phyloP scores from a whole-genome alignment of 2,888 invertebrate species.

The Alloplasta piceator region DNA sequence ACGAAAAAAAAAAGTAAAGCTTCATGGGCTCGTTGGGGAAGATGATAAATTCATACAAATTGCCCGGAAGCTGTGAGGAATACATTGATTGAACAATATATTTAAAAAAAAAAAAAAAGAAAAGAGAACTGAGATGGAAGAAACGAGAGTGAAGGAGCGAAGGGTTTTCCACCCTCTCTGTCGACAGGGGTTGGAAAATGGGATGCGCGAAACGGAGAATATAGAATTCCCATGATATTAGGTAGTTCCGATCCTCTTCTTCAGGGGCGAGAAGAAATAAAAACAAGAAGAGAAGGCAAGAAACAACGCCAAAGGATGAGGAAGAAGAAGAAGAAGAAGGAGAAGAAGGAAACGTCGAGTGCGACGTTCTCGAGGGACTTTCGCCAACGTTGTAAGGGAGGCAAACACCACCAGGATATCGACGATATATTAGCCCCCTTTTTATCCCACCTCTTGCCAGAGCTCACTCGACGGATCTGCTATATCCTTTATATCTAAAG shows the following conservation, averaged over 20 bases:
- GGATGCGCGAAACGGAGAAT: constrained; percentile 25
- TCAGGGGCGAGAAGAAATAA: constrained; percentile 1
- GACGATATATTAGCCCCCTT: constrained; percentile 62
- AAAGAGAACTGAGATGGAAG: constrained; percentile 16
- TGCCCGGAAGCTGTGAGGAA: constrained; percentile 45
- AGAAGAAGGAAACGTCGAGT: constrained; percentile 44
- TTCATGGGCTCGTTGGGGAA: not conserved
- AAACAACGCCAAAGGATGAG: not conserved
- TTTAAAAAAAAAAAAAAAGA: constrained; percentile 34
- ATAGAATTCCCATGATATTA: constrained; percentile 54
- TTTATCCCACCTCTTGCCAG: constrained; percentile 34
- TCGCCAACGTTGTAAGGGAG: constrained; percentile 44
- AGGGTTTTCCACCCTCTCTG: constrained; percentile 43
- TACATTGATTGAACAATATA: constrained; percentile 61
- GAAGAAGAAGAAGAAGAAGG: constrained; percentile 27
- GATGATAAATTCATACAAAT: constrained; percentile 54
- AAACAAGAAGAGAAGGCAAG: not conserved
- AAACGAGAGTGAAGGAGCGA: constrained; percentile 27
- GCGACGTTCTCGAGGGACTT: constrained; percentile 60
- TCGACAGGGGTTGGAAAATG: constrained; percentile 16
- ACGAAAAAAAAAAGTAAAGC: too few species aligned
- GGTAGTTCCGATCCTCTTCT: constrained; percentile 11
- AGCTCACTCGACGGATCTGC: constrained; percentile 46
- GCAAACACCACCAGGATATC: constrained; percentile 51
- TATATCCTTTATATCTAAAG: constrained; percentile 53